Base-by-base conservation (phyloP, 2,888 invertebrate genomes). In the Zygothrica quintamaculata region DNA sequence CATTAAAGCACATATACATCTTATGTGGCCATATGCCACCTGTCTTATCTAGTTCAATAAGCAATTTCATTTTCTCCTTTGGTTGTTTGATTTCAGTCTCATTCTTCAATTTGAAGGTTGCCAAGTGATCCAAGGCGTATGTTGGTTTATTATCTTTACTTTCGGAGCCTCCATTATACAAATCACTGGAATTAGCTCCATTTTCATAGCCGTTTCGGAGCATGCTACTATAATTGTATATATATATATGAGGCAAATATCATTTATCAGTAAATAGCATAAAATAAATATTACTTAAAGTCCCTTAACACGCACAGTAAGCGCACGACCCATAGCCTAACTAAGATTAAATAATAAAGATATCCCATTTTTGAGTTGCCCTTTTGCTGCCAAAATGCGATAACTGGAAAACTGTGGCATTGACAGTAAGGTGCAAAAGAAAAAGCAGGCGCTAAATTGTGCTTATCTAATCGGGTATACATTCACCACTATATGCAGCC, bases 21-120 rank as follows among this genome's bases (percentile, higher is more conserved):
- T 97, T 98, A 91, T 98, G 98, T 60, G 99, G 98, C 98, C 99
- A 99, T 90, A 99, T 98, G 65, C 99, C 99, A 90, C 96, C 97
- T 40, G 95, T 95, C 90, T 97, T 97, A 92, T 98, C 97, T 84
- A 98, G 92, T 90, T 97, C 97, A 61, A 98, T 93, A 65, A 99
- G 93, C 46, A 98, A 93, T 51, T 98, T 93, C 95, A 99, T 96
- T 65, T 97, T 97, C 90, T 98, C 97, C 12, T 96, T 95, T 0
- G 97, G 97, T 91, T 96, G 96, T 68, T 95, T 94, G 80, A 97
- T 95, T 74, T 96, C 97, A 25, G 95, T 94, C 91, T 97, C 96
- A 86, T 96, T 93, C 73, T 97, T 97, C 72, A 98, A 96, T 37
- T 98, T 97, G 92, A 99, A 99, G 22, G 99, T 99, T 77, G 99